These are phyloP conservation scores for Sisor rabdophorus DNA, from an alignment of 2,113 vertebrate species.

Conservation along the genomic window DNA sequence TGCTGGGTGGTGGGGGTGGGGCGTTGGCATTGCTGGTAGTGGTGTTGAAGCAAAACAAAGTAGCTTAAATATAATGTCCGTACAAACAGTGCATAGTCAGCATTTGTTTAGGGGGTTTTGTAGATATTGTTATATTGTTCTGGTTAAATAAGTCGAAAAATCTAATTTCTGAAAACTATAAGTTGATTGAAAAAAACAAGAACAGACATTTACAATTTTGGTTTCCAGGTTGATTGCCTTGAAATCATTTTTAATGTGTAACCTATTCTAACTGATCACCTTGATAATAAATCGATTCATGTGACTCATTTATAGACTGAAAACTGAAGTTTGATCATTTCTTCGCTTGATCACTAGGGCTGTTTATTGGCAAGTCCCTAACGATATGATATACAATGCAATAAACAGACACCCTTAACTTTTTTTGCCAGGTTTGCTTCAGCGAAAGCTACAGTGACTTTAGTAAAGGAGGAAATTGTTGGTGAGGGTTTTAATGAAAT, in stretches of 20 bases:
- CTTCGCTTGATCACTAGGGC: too few species aligned
- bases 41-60: conserved; percentile 8
- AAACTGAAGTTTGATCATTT: too few species aligned
- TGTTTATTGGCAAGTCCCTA: too few species aligned
- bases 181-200: not conserved
- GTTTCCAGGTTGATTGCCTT: not conserved
- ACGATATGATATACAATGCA: too few species aligned
- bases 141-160: not conserved
- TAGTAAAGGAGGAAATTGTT: too few species aligned
- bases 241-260: not conserved
- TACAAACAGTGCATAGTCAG: not conserved
- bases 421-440: too few species aligned
- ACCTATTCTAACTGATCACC: not conserved
- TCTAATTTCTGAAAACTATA: not conserved
- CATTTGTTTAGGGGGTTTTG: too few species aligned
- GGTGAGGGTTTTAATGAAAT: too few species aligned
- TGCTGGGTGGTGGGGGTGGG: not conserved
- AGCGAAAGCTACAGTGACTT: too few species aligned
- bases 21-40: not conserved
- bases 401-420: too few species aligned
- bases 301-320: too few species aligned
- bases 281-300: not conserved
- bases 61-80: not conserved
- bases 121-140: not conserved
- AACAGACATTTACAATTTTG: not conserved